Evolutionary conservation across 2,888 invertebrate species (phyloP), one percentile per base, ranked within the genome.

Genomic region (Luperina testacea): DNA sequence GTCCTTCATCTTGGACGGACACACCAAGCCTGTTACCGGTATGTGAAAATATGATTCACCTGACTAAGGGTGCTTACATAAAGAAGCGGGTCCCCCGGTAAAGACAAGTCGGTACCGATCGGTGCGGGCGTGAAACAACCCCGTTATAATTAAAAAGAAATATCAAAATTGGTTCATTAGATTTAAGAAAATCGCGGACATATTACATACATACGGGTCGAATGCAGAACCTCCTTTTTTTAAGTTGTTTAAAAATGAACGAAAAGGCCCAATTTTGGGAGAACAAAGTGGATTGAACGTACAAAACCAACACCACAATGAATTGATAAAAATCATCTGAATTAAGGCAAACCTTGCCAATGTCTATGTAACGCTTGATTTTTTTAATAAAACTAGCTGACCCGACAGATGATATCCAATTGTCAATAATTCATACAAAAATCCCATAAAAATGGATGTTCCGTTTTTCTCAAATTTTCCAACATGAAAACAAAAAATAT

Each of bases 1-100:
- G 77, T 97, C 98, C 77, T 97, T 97, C 87, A 95, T 98, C 81
- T 95, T 99, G n/a, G 97, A 97, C 88, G 98, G 98, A 1, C 99
- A 99, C 93, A 97, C 97, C 27, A 97, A 97, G 90, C 98, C 98
- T 20, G 98, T 99, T 24, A 98, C 98, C 74, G 98, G 98, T 97
- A 94, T 90, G 88, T 85, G 2, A 1, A 24, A n/a, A 2, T 38
- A 45, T 45, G 24, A 71, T 17, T 15, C 15, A 5, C 15, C 27
- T 45, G 68, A 11, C 45, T 9, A n/a, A 42, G 67, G n/a, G 11
- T 27, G n/a, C 11, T 17, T 68, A 11, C 11, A n/a, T 68, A 45
- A 45, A 45, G 17, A 42, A 67, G 13, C 6, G 13, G 24, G 9
- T 42, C 42, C 42, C 42, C 9, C 17, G 13, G 65, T 38, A 24